A percentile compares a stretch with the other conserved stretches of the same genome.
Conservation (phyloP, 92 coral and sea anemone genomes). For the Paramuricea clavata region DNA sequence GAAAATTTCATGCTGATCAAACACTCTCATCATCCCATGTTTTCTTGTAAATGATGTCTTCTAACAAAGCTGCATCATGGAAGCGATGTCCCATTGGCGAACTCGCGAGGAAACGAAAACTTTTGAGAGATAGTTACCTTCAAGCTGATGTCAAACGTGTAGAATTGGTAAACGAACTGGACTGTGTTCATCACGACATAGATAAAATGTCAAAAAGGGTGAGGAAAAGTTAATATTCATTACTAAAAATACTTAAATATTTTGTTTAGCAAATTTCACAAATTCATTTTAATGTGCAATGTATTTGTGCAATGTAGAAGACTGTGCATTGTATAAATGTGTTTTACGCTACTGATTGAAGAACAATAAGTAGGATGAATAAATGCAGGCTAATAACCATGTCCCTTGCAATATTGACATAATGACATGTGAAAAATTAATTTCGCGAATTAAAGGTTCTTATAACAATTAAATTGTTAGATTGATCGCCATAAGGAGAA, state of each 20-base stretch:
- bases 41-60: not conserved
- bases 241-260: too few species aligned
- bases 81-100: not conserved
- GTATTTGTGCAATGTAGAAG: too few species aligned
- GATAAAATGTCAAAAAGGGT: not conserved
- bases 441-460: too few species aligned
- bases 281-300: too few species aligned
- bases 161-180: not conserved
- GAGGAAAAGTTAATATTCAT: not conserved
- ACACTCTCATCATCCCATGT: constrained; percentile 3
- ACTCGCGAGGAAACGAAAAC: not conserved
- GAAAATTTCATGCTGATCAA: not conserved
- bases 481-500: not conserved
- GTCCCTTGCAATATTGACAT: too few species aligned
- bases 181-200: not conserved
- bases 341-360: too few species aligned
- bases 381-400: too few species aligned
- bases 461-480: not conserved
- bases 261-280: too few species aligned
- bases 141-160: not conserved
- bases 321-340: too few species aligned
- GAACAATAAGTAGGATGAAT: too few species aligned
- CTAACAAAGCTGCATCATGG: not conserved
- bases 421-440: too few species aligned
- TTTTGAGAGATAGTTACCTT: not conserved